These are phyloP conservation scores for Heteronetta atricapilla DNA, from an alignment of 2,113 vertebrate species.

Conservation along the genomic window DNA sequence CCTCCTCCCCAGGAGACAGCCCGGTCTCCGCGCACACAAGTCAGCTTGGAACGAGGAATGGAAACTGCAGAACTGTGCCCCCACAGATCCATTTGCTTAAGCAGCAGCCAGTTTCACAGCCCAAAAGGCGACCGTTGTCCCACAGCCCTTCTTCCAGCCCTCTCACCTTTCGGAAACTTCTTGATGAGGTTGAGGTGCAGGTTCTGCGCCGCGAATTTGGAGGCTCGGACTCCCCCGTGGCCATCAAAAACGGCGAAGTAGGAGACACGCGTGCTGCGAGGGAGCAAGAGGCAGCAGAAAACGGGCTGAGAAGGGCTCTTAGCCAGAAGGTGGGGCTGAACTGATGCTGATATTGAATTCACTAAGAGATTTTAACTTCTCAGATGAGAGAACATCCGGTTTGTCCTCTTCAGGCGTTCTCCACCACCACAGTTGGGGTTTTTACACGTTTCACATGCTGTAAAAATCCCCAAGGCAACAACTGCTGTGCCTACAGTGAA, in stretches of 20 bases:
- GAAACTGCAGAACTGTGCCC: rapidly evolving
- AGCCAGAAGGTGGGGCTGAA: not conserved
- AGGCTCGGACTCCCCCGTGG: slow-evolving; percentile 90
- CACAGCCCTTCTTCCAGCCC: not conserved
- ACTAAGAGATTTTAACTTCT: not conserved
- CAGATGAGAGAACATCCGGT: not conserved
- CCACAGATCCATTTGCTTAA: not conserved
- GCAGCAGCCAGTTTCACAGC: not conserved
- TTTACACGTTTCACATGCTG: not conserved
- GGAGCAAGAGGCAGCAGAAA: not conserved
- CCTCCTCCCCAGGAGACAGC: not conserved
- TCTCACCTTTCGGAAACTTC: slow-evolving; percentile 91
- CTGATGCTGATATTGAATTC: not conserved
- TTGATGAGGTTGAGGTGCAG: slow-evolving; percentile 89
- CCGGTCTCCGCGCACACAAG: not conserved
- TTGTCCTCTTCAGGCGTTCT: not conserved
- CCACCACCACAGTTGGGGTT: not conserved
- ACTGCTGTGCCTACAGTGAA: not conserved
- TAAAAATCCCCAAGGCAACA: not conserved
- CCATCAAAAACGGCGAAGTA: slow-evolving; percentile 97
- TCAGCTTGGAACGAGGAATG: not conserved
- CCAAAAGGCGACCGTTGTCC: not conserved
- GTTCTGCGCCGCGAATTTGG: slow-evolving; percentile 91
- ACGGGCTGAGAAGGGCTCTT: not conserved
- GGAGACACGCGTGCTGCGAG: slow-evolving; percentile 82